phyloP scores from a whole-genome alignment of 2,888 invertebrate species.

The Ornithoptera priamus region DNA sequence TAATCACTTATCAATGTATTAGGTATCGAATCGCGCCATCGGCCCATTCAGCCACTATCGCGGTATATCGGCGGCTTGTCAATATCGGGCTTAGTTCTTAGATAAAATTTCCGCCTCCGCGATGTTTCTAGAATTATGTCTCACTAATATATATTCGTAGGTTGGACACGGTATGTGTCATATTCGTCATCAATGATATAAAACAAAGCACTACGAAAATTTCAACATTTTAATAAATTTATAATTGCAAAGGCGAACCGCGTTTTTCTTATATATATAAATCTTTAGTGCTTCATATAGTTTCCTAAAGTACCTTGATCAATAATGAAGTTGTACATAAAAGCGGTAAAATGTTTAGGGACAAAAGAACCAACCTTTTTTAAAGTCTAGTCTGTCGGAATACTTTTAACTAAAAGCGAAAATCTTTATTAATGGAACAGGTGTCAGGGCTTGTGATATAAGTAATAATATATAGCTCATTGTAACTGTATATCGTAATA shows the following conservation, averaged over 20 bases:
- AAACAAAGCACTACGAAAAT: not conserved
- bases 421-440: not conserved
- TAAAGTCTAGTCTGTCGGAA: too few species aligned
- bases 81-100: constrained; percentile 22
- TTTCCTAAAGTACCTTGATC: not conserved
- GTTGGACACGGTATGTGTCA: not conserved
- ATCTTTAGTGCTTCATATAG: too few species aligned
- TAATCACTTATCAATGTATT: constrained; percentile 10
- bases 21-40: constrained; percentile 11
- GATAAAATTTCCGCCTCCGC: constrained; percentile 16
- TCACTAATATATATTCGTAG: constrained; percentile 2
- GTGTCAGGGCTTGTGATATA: not conserved
- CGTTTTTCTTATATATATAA: not conserved
- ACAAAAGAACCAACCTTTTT: not conserved
- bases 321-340: not conserved
- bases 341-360: not conserved
- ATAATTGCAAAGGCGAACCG: not conserved
- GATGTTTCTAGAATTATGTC: constrained; percentile 26
- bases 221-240: not conserved
- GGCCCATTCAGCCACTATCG: constrained; percentile 24
- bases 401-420: not conserved
- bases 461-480: not conserved
- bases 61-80: constrained; percentile 7
- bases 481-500: not conserved
- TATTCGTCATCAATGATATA: constrained; percentile 3